A percentile compares a stretch with the other conserved stretches of the same genome.
These are phyloP conservation scores for Heliothis peltigera DNA, from an alignment of 2,888 invertebrate species.

Conservation along the genomic window DNA sequence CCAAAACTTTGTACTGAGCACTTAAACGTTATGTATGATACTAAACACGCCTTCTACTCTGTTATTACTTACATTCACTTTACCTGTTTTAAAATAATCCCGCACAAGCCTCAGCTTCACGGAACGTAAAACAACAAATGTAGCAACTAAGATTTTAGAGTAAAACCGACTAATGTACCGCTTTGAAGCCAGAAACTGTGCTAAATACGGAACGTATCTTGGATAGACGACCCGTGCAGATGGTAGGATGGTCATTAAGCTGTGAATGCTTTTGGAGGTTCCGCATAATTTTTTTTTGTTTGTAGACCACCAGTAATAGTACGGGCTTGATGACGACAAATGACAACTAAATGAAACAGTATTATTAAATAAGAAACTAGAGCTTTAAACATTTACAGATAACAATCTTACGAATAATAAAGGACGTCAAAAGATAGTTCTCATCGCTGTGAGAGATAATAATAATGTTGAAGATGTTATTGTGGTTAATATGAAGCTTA, in stretches of 20 bases:
- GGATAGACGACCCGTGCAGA: constrained; percentile 50
- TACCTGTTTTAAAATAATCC: constrained; percentile 47
- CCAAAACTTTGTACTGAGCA: constrained; percentile 12
- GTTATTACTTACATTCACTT: constrained; percentile 19
- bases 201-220: constrained; percentile 55
- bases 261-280: constrained; percentile 37
- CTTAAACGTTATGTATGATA: constrained; percentile 27
- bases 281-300: neutral
- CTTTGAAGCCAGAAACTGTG: constrained; percentile 43
- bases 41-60: constrained; percentile 24
- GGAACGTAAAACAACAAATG: constrained; percentile 48
- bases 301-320: too few relatives aligned
- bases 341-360: too few relatives aligned
- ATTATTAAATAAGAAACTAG: too few relatives aligned
- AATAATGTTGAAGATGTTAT: too few relatives aligned
- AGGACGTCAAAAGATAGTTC: too few relatives aligned
- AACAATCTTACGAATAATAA: too few relatives aligned
- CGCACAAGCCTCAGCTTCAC: constrained; percentile 31
- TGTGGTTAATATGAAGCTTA: too few relatives aligned
- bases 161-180: constrained; percentile 48
- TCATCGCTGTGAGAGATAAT: too few relatives aligned
- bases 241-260: constrained; percentile 26
- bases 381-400: too few relatives aligned
- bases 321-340: too few relatives aligned
- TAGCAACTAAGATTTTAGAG: constrained; percentile 54